These are phyloP conservation scores for Drosophila helvetica DNA, from an alignment of 2,888 invertebrate species.

Conservation along the genomic window DNA sequence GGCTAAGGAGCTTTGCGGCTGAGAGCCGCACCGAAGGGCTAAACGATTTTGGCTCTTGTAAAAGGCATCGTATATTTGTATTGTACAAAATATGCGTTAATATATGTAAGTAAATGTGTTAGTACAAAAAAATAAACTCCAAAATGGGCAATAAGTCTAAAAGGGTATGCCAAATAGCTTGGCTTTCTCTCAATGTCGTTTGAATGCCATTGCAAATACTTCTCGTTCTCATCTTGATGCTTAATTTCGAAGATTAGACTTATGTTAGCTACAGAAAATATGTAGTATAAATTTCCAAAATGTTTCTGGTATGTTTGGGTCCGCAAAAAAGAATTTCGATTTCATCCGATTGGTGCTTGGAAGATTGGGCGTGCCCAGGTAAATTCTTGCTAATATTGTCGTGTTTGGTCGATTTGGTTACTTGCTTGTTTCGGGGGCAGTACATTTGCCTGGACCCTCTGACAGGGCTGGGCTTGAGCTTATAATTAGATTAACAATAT, in stretches of 20 bases:
- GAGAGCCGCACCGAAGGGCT: background rate
- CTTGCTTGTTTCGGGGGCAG: conserved; percentile 43
- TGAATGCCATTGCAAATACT: conserved; percentile 47
- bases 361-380: conserved; percentile 31
- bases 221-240: conserved; percentile 30
- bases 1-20: background rate
- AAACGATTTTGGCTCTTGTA: conserved; percentile 1
- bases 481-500: conserved; percentile 65
- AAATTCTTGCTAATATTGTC: conserved; percentile 54
- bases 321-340: conserved; percentile 13
- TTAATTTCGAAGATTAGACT: conserved; percentile 14
- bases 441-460: conserved; percentile 37
- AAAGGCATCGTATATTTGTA: conserved; percentile 30
- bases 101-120: conserved; percentile 41
- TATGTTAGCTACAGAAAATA: conserved; percentile 26
- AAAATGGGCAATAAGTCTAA: conserved; percentile 40
- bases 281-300: conserved; percentile 20
- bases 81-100: conserved; percentile 29
- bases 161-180: conserved; percentile 12
- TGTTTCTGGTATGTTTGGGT: conserved; percentile 25
- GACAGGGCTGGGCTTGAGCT: conserved; percentile 27
- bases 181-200: conserved; percentile 34
- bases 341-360: conserved; percentile 17
- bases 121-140: conserved; percentile 47
- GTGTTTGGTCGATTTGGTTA: conserved; percentile 32